Evolutionary conservation across 1,140 invertebrate species (phyloP), one percentile per base, ranked within the genome.

Genomic region (Zaprionus tsacasi): DNA sequence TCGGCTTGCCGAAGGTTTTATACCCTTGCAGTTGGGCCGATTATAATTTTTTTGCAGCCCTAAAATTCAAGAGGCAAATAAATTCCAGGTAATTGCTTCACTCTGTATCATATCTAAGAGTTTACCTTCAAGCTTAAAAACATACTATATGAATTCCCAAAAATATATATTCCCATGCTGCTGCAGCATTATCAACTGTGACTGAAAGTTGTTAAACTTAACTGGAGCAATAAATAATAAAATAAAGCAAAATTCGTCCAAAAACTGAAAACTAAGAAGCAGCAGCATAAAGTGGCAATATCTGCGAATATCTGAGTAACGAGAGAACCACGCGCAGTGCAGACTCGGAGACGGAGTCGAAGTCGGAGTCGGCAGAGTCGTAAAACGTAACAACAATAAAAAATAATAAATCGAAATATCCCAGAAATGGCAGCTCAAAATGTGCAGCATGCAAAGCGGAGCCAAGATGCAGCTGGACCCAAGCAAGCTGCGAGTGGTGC

Each of bases 401-500:
- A 91, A 91, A 91, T 91, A 90, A 91, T 91, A 91, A 89, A 89
- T 91, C 88, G 88, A 91, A 90, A 91, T 91, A 91, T 91, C 78
- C 89, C 86, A 83, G 91, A 88, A 91, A 90, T 81, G 86, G 78
- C 74, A 78, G 72, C 78, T 56, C 63, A 76, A 82, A 88, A 75
- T 83, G 85, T 73, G 81, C 82, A 45, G 73, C 57, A 81, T 86
- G 78, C 82, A 79, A 89, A 87, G 70, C 45, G 45, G 45, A 50
- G 45, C 45, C 17, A 25, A 17, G 45, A 78, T 63, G 78, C 76
- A 76, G 64, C 55, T 54, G 75, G 33, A 63, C 55, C 54, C 63
- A 57, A 72, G 77, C 76, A 82, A 67, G 81, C 50, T 81, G 64
- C n/a, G 57, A 55, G 36, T 48, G 56, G 36, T 43, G 56, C 56